Conservation (phyloP, 1,140 invertebrate species). For the Tetramorium parvispinum region DNA sequence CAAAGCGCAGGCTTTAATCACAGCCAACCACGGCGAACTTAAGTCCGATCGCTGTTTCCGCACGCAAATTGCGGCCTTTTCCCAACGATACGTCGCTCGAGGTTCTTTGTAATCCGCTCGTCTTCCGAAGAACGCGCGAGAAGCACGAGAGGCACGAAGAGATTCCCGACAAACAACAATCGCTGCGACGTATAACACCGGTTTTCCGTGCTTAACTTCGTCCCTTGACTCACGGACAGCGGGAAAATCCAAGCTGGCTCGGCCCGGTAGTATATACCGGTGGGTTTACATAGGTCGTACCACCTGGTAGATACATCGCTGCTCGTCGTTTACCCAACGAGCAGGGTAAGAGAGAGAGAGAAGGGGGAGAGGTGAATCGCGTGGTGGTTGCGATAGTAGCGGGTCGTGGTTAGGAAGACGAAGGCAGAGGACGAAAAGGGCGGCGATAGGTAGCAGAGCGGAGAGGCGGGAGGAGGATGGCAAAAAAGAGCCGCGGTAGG, state of each 20-base stretch:
- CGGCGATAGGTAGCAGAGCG: constrained; percentile 49
- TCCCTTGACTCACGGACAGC: constrained; percentile 1
- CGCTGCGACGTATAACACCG: neutral
- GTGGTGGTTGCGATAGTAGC: constrained; percentile 68
- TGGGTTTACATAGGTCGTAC: constrained; percentile 75
- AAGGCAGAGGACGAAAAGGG: constrained; percentile 30
- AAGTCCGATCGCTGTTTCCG: constrained; percentile 33
- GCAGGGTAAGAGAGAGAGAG: constrained; percentile 44
- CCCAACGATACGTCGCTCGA: constrained; percentile 31
- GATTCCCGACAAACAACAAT: constrained; percentile 5
- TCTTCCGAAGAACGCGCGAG: neutral
- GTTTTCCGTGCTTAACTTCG: constrained; percentile 34
- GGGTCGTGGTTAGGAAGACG: constrained; percentile 39
- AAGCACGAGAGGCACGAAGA: constrained; percentile 4
- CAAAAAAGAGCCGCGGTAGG: constrained; percentile 49
- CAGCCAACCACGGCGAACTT: neutral
- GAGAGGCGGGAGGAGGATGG: constrained; percentile 12
- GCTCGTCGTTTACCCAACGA: constrained; percentile 59
- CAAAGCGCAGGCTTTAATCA: constrained; percentile 40
- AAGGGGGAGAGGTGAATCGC: constrained; percentile 47
- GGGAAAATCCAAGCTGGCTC: constrained; percentile 16
- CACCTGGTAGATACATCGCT: constrained; percentile 73
- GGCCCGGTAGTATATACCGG: constrained; percentile 57
- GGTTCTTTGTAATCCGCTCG: constrained; percentile 19
- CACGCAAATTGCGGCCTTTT: constrained; percentile 43